Base-by-base conservation (phyloP, 2,888 invertebrate species). In the Noctua pronuba region DNA sequence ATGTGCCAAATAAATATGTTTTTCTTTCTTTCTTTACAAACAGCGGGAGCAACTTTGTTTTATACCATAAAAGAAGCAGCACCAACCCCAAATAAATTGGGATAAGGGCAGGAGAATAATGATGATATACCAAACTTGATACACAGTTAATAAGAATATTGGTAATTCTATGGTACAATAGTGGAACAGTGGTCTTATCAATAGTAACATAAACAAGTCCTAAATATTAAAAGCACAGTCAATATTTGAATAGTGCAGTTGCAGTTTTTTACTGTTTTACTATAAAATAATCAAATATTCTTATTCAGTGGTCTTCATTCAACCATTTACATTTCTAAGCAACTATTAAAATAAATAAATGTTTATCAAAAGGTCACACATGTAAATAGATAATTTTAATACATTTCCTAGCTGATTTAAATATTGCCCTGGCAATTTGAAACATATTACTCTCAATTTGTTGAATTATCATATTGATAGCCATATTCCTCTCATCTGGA, bases 321-420 rank as follows among this genome's bases (percentile, higher is more conserved):
- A n/a, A 70, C 52, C 35, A 58, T 46, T 4, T 49, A 5, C 7
- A 31, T 55, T 66, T 10, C 1, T 65, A 64, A 11, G 5, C 11
- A 44, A 38, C 11, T 60, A 70, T 21, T 60, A n/a, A 16, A 70
- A 60, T 49, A 21, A 52, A 35, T 13, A 31, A 52, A 38, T 75
- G 7, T 38, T 76, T 66, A 76, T 80, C 60, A 46, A 66, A 60
- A 75, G 64, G 58, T 66, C 28, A 69, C n/a, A 70, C 44, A 69
- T 76, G 31, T 70, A 8, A 62, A 64, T 64, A 35, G 49, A 38
- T 81, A 58, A 16, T 31, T 16, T 35, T 28, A 44, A 16, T 41
- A 68, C 5, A 58, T 67, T 55, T 46, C 35, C 21, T 49, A 24
- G 16, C 11, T 28, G 18, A 72, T 72, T 52, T 49, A 44, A 31